Evolutionary conservation across 2,888 invertebrate species (phyloP).

Genomic region (Lithophane leautieri): DNA sequence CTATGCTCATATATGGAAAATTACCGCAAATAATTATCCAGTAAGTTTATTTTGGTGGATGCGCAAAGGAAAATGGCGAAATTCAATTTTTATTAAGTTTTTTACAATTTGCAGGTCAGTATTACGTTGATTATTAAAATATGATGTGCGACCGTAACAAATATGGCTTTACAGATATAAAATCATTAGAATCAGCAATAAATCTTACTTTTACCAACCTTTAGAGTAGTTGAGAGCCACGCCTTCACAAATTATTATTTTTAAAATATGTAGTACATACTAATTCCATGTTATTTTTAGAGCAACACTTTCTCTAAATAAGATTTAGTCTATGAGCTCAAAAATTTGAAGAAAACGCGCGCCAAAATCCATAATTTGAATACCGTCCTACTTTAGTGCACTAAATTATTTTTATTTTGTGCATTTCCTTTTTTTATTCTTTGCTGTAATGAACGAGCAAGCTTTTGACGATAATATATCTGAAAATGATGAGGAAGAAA

Average conservation of each 20-base stretch:
- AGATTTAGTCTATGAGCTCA: constrained; percentile 22
- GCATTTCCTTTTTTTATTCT: not conserved
- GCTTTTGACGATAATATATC: constrained; percentile 84
- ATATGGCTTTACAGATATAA: too few relatives aligned
- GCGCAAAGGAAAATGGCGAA: too few relatives aligned
- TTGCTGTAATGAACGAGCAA: constrained; percentile 82
- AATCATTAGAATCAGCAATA: too few relatives aligned
- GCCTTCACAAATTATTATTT: not conserved
- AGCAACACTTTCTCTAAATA: not conserved
- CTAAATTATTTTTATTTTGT: not conserved
- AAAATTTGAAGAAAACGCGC: constrained; percentile 24
- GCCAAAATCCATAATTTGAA: constrained; percentile 59
- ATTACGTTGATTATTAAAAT: too few relatives aligned
- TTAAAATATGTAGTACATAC: not conserved
- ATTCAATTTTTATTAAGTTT: too few relatives aligned
- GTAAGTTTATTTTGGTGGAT: too few relatives aligned
- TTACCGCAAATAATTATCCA: too few relatives aligned
- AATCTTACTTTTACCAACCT: too few relatives aligned
- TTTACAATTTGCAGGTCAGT: too few relatives aligned
- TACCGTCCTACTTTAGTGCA: not conserved
- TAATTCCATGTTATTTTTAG: not conserved
- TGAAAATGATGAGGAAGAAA: constrained; percentile 92
- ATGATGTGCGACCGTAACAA: too few relatives aligned
- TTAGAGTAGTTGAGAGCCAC: too few relatives aligned
- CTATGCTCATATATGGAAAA: constrained; percentile 6